Conservation (phyloP, 2,888 invertebrate genomes). For the Synanthedon formicaeformis region DNA sequence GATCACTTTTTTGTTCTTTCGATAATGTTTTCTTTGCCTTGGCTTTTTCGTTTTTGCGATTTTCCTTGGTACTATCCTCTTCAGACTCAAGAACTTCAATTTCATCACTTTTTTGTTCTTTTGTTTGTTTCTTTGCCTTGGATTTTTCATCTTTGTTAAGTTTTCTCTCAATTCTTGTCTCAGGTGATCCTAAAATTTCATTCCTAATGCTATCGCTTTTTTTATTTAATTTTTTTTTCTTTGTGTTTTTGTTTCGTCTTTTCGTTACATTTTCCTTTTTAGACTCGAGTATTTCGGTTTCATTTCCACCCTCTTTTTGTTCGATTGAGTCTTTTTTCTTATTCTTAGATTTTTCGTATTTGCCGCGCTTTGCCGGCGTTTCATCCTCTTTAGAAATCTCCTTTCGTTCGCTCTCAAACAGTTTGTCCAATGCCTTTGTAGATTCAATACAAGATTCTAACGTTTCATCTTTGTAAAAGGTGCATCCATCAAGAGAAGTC, state of each 20-base stretch:
- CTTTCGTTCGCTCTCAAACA: conserved; percentile 23
- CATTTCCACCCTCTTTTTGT: conserved; percentile 5
- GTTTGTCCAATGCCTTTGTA: conserved; percentile 26
- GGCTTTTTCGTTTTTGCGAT: not conserved
- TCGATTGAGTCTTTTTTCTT: conserved; percentile 2
- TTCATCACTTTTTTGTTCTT: no score
- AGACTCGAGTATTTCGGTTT: conserved; percentile 8
- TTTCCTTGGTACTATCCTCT: no score
- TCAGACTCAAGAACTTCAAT: no score
- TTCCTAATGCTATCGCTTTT: no score
- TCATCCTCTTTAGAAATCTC: conserved; percentile 6
- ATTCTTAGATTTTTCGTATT: conserved; percentile 7
- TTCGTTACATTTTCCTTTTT: no score
- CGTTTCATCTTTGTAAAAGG: conserved; percentile 28
- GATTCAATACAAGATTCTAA: conserved; percentile 33
- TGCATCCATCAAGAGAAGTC: conserved; percentile 27
- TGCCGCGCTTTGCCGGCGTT: conserved; percentile 7
- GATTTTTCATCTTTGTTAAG: no score
- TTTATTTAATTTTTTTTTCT: no score
- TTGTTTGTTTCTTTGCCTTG: no score
- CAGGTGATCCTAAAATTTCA: no score
- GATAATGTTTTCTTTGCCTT: not conserved
- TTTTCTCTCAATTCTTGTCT: no score
- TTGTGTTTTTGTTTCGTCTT: no score
- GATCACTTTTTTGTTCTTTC: not conserved